These are phyloP conservation scores for Strigamia maritima DNA, from an alignment of 2,888 invertebrate genomes.

Conservation along the genomic window DNA sequence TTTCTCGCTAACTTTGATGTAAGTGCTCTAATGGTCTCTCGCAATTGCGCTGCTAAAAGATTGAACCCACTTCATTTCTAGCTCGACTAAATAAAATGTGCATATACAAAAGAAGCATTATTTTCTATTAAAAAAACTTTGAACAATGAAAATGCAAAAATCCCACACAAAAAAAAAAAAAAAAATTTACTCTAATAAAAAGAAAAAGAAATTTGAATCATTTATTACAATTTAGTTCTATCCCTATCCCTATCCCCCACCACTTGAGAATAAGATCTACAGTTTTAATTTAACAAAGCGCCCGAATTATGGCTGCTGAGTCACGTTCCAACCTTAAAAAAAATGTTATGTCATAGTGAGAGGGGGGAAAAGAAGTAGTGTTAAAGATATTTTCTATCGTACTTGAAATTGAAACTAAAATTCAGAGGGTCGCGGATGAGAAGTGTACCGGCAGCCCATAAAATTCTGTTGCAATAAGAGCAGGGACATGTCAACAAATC, in stretches of 20 bases:
- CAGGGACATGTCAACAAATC: constrained; percentile 1
- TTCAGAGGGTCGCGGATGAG: neutral
- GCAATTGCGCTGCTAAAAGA: neutral
- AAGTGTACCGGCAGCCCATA: neutral
- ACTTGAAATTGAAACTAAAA: neutral
- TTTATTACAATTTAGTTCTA: constrained; percentile 11
- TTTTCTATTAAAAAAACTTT: neutral
- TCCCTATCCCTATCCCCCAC: neutral
- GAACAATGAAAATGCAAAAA: neutral
- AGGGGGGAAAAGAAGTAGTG: neutral
- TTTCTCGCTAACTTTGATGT: neutral
- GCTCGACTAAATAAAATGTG: neutral
- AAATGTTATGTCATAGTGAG: neutral
- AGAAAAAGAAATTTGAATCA: neutral
- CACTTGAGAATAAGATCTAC: constrained; percentile 7
- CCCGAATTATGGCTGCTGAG: constrained; percentile 20
- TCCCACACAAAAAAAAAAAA: neutral
- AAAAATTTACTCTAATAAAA: neutral
- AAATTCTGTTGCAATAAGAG: neutral
- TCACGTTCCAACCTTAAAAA: constrained; percentile 17
- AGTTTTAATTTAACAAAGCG: constrained; percentile 24
- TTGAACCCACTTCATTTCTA: neutral
- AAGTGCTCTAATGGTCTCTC: neutral
- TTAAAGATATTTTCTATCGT: neutral
- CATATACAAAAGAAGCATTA: neutral